These are phyloP conservation scores for Asobara japonica DNA, from an alignment of 1,140 invertebrate species.

Conservation along the genomic window DNA sequence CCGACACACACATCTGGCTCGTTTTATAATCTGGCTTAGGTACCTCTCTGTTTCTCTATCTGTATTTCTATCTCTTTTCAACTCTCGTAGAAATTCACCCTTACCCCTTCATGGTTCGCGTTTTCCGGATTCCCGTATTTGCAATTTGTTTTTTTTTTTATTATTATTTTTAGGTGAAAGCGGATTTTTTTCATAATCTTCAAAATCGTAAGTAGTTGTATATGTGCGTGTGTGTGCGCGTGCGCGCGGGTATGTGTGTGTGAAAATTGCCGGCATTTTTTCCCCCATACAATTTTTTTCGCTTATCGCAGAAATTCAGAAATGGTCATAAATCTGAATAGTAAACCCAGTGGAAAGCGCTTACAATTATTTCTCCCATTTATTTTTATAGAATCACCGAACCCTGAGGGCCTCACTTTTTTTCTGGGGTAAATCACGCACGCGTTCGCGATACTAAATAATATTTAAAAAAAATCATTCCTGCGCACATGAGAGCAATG, in stretches of 20 bases:
- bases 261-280: too few species aligned
- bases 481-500: too few species aligned
- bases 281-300: too few species aligned
- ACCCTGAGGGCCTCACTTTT: too few species aligned
- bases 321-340: too few species aligned
- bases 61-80: neutral
- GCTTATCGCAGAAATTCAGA: too few species aligned
- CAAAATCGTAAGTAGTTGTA: slow-evolving; percentile 11
- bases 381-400: too few species aligned
- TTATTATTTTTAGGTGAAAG: neutral
- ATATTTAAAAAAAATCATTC: too few species aligned
- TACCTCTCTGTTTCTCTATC: neutral
- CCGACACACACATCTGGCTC: slow-evolving; percentile 24
- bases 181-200: slow-evolving; percentile 17
- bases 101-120: neutral
- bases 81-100: neutral
- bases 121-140: neutral
- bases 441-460: too few species aligned
- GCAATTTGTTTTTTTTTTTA: slow-evolving; percentile 8
- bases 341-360: too few species aligned
- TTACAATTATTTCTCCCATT: too few species aligned
- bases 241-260: neutral
- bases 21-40: slow-evolving; percentile 30
- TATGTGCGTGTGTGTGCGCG: slow-evolving; percentile 1
- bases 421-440: too few species aligned